Percentiles rank a stretch among this genome's conserved stretches.
phyloP scores from a whole-genome alignment of 2,888 invertebrate genomes.

The Carterocephalus palaemon region DNA sequence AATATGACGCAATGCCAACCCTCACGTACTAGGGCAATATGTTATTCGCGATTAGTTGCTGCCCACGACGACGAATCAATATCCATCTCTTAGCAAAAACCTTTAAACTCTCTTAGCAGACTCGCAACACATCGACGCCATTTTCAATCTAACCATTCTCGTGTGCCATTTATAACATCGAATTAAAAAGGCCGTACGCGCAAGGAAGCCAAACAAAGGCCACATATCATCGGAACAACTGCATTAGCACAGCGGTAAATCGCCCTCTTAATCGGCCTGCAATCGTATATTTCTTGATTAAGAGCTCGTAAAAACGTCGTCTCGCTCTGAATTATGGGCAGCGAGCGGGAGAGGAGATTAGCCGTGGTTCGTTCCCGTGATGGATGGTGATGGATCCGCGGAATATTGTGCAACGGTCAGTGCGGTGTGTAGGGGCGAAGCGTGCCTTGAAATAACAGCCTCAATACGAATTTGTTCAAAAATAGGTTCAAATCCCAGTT shows the following conservation, averaged over 20 bases:
- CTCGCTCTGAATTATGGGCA: constrained; percentile 59
- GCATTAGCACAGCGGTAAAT: constrained; percentile 67
- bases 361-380: constrained; percentile 27
- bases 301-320: constrained; percentile 72
- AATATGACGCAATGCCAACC: no score
- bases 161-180: constrained; percentile 13
- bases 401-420: constrained; percentile 22
- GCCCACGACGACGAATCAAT: no score
- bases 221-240: constrained; percentile 58
- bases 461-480: no score
- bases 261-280: constrained; percentile 65
- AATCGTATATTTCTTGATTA: constrained; percentile 71
- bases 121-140: no score
- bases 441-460: no score
- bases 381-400: constrained; percentile 29
- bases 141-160: constrained; percentile 8
- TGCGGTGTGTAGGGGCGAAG: no score
- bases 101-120: no score
- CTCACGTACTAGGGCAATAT: no score
- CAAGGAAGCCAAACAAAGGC: constrained; percentile 34
- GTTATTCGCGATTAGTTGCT: no score
- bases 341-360: constrained; percentile 54
- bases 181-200: constrained; percentile 16
- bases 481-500: no score
- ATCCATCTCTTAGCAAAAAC: no score